Percentiles rank a stretch among this genome's conserved stretches.
These are phyloP conservation scores for Oscheius myriophilus DNA, from an alignment of 2,888 invertebrate species.

Conservation along the genomic window DNA sequence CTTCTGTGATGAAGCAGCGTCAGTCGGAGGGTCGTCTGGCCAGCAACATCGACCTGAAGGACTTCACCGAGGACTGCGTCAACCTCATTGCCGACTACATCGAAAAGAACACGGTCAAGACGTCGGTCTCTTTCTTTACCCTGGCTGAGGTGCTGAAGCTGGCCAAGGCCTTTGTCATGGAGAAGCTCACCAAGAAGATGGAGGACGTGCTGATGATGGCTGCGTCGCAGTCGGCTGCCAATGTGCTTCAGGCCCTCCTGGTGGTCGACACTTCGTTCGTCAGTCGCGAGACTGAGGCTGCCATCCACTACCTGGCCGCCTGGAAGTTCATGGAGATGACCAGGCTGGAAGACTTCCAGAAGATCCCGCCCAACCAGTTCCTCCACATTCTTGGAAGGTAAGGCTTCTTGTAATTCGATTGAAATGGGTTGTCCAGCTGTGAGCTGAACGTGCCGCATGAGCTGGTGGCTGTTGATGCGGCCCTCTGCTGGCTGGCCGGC, in stretches of 20 bases:
- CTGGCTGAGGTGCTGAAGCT: conserved; percentile 22
- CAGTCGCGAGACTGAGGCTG: conserved; percentile 7
- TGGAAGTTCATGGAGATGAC: conserved; percentile 17
- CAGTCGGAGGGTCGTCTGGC: conserved; percentile 21
- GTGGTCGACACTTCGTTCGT: conserved; percentile 8
- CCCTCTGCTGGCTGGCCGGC: conserved; percentile 23
- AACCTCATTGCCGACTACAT: conserved; percentile 14
- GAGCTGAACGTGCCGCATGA: conserved; percentile 26
- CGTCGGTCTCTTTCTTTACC: conserved; percentile 16
- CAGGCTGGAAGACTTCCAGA: conserved; percentile 8
- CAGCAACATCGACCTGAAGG: conserved; percentile 4
- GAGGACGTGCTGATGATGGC: conserved; percentile 17
- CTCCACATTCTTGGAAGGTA: conserved; percentile 8
- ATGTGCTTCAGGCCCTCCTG: conserved; percentile 22
- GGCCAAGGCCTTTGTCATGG: conserved; percentile 17
- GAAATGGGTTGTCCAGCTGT: conserved; percentile 12
- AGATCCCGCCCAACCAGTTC: conserved; percentile 14
- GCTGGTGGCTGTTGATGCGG: conserved; percentile 20
- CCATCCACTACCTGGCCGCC: conserved; percentile 18
- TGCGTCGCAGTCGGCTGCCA: conserved; percentile 8
- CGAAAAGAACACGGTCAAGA: background rate
- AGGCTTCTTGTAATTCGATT: background rate
- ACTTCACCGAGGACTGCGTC: conserved; percentile 7
- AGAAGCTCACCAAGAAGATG: conserved; percentile 18
- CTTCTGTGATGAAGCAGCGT: conserved; percentile 16